These are phyloP conservation scores for Spisula solida DNA, from an alignment of 2,888 invertebrate genomes.

Conservation along the genomic window DNA sequence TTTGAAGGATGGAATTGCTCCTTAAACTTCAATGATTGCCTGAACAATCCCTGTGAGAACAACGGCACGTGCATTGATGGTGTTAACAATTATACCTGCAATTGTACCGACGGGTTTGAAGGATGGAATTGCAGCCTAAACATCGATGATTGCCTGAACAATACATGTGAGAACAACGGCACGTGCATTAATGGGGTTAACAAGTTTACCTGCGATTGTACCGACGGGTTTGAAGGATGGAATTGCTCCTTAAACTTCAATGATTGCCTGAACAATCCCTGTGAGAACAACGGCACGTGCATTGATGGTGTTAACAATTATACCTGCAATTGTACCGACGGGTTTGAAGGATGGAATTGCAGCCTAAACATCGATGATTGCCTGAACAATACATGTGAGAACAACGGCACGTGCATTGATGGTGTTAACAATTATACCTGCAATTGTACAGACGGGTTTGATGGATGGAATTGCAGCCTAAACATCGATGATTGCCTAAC, in stretches of 20 bases:
- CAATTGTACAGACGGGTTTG: not conserved
- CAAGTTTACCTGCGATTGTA: not conserved
- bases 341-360: not conserved
- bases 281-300: not conserved
- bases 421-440: not conserved
- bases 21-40: not conserved
- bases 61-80: not conserved
- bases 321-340: constrained; percentile 2
- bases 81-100: not conserved
- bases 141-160: not conserved
- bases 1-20: not conserved
- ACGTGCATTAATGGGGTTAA: not conserved
- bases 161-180: not conserved
- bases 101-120: not conserved
- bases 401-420: not conserved
- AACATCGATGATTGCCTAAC: not conserved
- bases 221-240: not conserved
- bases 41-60: not conserved
- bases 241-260: not conserved
- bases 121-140: not conserved
- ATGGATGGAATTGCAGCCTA: not conserved
- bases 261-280: not conserved
- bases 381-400: not conserved
- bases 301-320: not conserved
- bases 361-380: not conserved